Evolutionary conservation across 2,113 vertebrate species (phyloP).

Genomic region (Heteronetta atricapilla): DNA sequence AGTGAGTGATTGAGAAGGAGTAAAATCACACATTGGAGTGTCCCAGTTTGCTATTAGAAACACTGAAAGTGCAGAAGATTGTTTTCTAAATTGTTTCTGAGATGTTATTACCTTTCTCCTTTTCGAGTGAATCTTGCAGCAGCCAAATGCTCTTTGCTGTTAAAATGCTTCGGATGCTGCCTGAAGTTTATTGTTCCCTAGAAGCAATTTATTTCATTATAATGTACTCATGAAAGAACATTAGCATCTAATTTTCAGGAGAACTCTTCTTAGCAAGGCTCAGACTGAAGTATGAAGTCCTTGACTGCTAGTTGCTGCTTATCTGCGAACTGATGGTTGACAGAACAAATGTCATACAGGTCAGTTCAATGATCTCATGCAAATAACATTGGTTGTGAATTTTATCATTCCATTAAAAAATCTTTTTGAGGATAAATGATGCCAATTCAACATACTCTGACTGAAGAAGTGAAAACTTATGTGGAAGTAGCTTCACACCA

Average conservation of each 20-base stretch:
- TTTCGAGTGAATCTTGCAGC: constrained; percentile 4
- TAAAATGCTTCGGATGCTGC: constrained; percentile 58
- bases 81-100: constrained; percentile 50
- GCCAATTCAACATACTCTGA: background rate
- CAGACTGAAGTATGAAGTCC: background rate
- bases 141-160: constrained; percentile 37
- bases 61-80: constrained; percentile 34
- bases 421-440: background rate
- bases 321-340: background rate
- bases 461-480: background rate
- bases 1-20: background rate
- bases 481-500: background rate
- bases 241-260: constrained; percentile 67
- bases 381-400: background rate
- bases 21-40: background rate
- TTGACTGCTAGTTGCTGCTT: constrained; percentile 27
- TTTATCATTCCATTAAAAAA: background rate
- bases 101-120: constrained; percentile 56
- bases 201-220: constrained; percentile 70
- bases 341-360: background rate
- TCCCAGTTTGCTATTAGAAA: constrained; percentile 24
- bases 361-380: background rate
- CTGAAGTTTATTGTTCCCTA: constrained; percentile 64
- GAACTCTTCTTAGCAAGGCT: constrained; percentile 53
- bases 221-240: constrained; percentile 63